These are phyloP conservation scores for Tympanoctomys barrerae DNA, from an alignment of 2,797 vertebrate species.

Conservation along the genomic window DNA sequence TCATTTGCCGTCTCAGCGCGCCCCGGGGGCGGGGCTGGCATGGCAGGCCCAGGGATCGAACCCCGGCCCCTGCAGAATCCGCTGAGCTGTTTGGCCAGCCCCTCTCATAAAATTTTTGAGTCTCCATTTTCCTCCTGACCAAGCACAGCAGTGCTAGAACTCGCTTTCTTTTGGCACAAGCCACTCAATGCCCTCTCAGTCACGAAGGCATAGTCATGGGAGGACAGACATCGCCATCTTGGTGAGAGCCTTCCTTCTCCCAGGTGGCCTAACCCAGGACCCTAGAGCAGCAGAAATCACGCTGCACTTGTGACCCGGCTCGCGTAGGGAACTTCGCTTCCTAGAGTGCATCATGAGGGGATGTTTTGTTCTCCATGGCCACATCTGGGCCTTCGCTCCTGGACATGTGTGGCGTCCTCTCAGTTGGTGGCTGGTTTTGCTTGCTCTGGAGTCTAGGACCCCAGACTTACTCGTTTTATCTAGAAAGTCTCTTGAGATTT, in stretches of 20 bases:
- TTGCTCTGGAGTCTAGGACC: not conserved
- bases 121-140: constrained; percentile 58
- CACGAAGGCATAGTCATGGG: not conserved
- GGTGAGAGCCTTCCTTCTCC: not conserved
- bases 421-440: not conserved
- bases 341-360: not conserved
- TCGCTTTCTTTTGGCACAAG: not conserved
- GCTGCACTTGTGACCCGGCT: not conserved
- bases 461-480: not conserved
- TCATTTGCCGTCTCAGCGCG: too few relatives aligned
- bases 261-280: not conserved
- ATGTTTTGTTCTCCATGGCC: not conserved
- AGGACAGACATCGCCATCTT: not conserved
- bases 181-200: not conserved
- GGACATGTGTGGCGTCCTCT: not conserved
- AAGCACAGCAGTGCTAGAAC: constrained; percentile 5
- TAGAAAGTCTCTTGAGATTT: constrained; percentile 1
- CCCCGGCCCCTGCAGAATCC: too few relatives aligned
- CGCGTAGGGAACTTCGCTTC: not conserved
- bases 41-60: too few relatives aligned
- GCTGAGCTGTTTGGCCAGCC: too few relatives aligned
- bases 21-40: too few relatives aligned
- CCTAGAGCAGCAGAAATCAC: not conserved
- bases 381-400: not conserved
- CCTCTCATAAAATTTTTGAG: constrained; percentile 39